Conservation (phyloP, 2,888 invertebrate species). For the Hymenopus coronatus region DNA sequence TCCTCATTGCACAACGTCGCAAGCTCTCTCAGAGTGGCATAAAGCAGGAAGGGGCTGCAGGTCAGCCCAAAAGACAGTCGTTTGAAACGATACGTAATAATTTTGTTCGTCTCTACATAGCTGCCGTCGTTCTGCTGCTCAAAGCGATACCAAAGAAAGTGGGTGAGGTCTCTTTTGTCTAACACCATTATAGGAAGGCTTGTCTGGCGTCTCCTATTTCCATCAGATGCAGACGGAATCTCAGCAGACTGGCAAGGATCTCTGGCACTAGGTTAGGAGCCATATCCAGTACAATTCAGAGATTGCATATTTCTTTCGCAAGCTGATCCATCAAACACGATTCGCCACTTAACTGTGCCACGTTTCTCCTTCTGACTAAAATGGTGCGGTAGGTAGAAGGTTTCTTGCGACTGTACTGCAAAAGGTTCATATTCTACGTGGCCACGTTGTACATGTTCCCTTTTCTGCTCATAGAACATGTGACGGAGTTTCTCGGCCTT, state of each 20-base stretch:
- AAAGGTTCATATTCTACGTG: neutral
- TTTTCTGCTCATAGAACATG: neutral
- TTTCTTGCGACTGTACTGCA: neutral
- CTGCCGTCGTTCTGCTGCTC: neutral
- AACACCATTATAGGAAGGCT: neutral
- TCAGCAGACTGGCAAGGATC: neutral
- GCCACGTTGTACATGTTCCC: neutral
- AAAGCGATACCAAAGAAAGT: neutral
- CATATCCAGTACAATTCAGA: neutral
- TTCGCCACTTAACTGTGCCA: neutral
- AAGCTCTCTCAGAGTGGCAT: neutral
- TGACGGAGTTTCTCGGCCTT: too few relatives aligned
- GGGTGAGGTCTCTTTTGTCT: neutral
- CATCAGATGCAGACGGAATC: neutral
- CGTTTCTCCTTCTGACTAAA: neutral
- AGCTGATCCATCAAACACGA: neutral
- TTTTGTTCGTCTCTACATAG: neutral
- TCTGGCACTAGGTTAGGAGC: too few relatives aligned
- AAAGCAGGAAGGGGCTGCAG: neutral
- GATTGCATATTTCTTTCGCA: neutral
- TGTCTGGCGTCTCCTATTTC: neutral
- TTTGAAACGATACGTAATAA: neutral
- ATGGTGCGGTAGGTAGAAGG: neutral
- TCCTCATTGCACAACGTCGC: neutral
- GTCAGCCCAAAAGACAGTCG: neutral